Base-by-base conservation (phyloP, 1,140 invertebrate genomes). In the Cotesia typhae region DNA sequence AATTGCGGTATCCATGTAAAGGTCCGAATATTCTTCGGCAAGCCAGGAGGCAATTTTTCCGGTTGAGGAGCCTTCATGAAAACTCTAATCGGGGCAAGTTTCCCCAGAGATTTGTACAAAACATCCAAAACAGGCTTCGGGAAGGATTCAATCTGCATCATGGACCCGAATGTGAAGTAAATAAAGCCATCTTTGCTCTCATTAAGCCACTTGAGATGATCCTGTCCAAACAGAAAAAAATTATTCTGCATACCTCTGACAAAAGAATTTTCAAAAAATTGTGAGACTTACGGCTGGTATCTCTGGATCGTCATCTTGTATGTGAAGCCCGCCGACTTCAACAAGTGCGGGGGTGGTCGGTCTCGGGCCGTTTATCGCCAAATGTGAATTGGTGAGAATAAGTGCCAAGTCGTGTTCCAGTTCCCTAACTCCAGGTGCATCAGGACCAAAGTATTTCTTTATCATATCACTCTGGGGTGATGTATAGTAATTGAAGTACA, bases 131-230 rank as follows among this genome's bases (percentile, higher is more conserved):
- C 72, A 57, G 75, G 5, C n/a, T 76, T 67, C 64, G 80, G 72
- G 76, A 85, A 55, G 81, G 87, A 80, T 89, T 90, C 89, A 84
- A 92, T 88, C 70, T 88, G 88, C 28, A 92, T 82, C 79, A 90
- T 88, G 6, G 92, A 91, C 20, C 93, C 93, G 80, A 93, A 89
- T 76, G 90, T 91, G 74, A 94, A 92, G 72, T 91, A 91, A 51
- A 94, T 89, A 2, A 92, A 90, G 2, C 92, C 92, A 76, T 92
- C 81, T 74, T 88, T 85, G 38, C 92, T 89, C 75, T 89, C 89
- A 72, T 92, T 90, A 53, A 93, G 83, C 80, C 91, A 90, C 59
- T 89, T 89, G 75, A 90, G 87, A 14, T 93, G 76, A 60, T 91
- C 89, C 90, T 92, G 82, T 65, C 88, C 86, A 83, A 73, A 79